These are phyloP conservation scores for Sesamia inferens DNA, from an alignment of 2,888 invertebrate species.

Conservation along the genomic window DNA sequence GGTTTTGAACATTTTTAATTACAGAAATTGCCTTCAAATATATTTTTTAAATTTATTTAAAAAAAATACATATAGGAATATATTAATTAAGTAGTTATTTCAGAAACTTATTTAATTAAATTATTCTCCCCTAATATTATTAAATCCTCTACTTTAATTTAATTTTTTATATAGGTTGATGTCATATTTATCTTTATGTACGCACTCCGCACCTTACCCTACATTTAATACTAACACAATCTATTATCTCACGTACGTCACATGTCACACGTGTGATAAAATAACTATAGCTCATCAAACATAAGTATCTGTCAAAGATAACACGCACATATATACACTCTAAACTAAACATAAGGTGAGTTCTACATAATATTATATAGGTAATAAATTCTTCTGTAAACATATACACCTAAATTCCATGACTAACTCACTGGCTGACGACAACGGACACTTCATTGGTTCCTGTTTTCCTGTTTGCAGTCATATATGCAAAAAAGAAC, in stretches of 20 bases:
- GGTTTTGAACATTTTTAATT: too few relatives aligned
- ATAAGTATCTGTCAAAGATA: slow-evolving; percentile 41
- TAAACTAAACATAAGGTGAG: slow-evolving; percentile 9
- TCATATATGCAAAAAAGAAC: not conserved
- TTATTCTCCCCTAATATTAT: too few relatives aligned
- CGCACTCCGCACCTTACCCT: not conserved
- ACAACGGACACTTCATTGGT: not conserved
- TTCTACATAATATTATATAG: slow-evolving; percentile 13
- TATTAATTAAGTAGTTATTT: too few relatives aligned
- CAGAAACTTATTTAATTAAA: too few relatives aligned
- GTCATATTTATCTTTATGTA: not conserved
- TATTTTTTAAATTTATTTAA: too few relatives aligned
- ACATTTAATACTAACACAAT: slow-evolving; percentile 8
- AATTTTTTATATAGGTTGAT: too few relatives aligned
- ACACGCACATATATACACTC: not conserved
- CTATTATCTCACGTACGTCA: not conserved
- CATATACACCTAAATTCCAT: slow-evolving; percentile 2
- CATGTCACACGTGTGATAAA: slow-evolving; percentile 38
- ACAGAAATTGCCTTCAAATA: too few relatives aligned
- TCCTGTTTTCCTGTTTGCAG: slow-evolving; percentile 21
- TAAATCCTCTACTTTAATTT: too few relatives aligned
- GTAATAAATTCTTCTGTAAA: slow-evolving; percentile 19
- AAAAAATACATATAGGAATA: too few relatives aligned
- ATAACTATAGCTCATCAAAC: slow-evolving; percentile 35
- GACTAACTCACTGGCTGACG: slow-evolving; percentile 7